Evolutionary conservation across 1,140 invertebrate genomes (phyloP).

Genomic region (Samia ricini): DNA sequence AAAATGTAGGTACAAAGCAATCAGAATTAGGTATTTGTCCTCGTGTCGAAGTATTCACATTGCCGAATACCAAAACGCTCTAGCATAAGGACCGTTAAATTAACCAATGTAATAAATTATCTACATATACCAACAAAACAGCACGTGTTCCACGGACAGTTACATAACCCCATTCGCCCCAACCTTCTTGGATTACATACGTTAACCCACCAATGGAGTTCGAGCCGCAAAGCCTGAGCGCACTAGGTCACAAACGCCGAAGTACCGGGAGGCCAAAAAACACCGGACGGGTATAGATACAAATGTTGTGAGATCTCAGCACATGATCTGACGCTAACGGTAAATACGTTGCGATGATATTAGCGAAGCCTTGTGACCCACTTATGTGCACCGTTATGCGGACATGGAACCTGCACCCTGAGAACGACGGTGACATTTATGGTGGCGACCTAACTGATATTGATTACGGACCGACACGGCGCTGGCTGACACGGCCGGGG

Average conservation of each 20-base stretch:
- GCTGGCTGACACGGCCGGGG: too few species aligned
- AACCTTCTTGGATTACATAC: constrained; percentile 43
- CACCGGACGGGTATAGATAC: constrained; percentile 21
- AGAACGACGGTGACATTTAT: constrained; percentile 26
- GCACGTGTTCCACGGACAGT: constrained; percentile 28
- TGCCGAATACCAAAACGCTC: not conserved
- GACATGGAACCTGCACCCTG: constrained; percentile 49
- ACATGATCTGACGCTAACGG: constrained; percentile 59
- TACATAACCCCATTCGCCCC: constrained; percentile 43
- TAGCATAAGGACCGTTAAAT: not conserved
- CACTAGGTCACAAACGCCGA: not conserved
- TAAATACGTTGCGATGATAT: constrained; percentile 49
- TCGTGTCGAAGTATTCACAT: not conserved
- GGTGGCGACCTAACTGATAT: constrained; percentile 3
- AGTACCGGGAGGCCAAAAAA: not conserved
- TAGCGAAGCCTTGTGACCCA: constrained; percentile 68
- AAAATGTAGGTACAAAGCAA: not conserved
- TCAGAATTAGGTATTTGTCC: not conserved
- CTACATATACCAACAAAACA: not conserved
- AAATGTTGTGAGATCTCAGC: constrained; percentile 38
- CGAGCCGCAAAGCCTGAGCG: constrained; percentile 17
- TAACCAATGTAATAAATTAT: not conserved
- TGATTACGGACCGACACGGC: not conserved
- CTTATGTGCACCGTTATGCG: constrained; percentile 51
- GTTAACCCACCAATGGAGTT: constrained; percentile 19